Base-by-base conservation (phyloP, 2,113 vertebrate species). In the Rhineura floridana region DNA sequence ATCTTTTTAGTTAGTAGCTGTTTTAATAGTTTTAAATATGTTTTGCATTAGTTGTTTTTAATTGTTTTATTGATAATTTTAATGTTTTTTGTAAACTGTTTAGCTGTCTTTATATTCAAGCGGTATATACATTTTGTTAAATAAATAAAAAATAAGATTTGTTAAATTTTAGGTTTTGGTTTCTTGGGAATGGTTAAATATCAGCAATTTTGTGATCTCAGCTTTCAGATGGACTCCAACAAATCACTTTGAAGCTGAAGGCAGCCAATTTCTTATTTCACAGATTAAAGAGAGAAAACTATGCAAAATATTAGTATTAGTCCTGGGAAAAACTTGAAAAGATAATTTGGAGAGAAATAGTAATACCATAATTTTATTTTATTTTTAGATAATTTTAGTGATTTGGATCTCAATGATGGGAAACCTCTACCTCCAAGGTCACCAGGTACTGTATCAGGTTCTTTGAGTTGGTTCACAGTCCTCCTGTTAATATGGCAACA, bases 351-450 rank as follows among this genome's bases (percentile, higher is more conserved):
- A 48, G 39, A 21, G 30, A 48, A 83, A 77, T 2, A 25, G 33
- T 88, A 90, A 90, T 28, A 83, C 36, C 2, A 42, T 23, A 42
- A 23, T 87, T 63, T 62, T 63, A 48, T 75, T 25, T 70, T 21
- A 72, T 72, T 75, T 80, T 62, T 75, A 96, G 95, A 91, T 80
- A 81, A 83, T 46, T 93, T 96, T 90, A 87, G 52, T 73, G 93
- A 96, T 79, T 93, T 93, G 1, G 95, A 96, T 93, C 95, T 95
- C 23, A 5, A 84, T 39, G 95, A 94, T 69, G 95, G 95, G 55
- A 96, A 94, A 82, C 88, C 91, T 84, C 90, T 95, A 88, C 95
- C 93, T 6, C 89, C 94, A 0, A 36, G 73, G 1, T 48, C 81
- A 46, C 0, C 90, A 95, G 95, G 95, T 96, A 93, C 0, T 2